Evolutionary conservation across 2,797 vertebrate genomes (phyloP), one percentile per base, ranked within the genome.

Genomic region (Mormyrus proboscirostris): DNA sequence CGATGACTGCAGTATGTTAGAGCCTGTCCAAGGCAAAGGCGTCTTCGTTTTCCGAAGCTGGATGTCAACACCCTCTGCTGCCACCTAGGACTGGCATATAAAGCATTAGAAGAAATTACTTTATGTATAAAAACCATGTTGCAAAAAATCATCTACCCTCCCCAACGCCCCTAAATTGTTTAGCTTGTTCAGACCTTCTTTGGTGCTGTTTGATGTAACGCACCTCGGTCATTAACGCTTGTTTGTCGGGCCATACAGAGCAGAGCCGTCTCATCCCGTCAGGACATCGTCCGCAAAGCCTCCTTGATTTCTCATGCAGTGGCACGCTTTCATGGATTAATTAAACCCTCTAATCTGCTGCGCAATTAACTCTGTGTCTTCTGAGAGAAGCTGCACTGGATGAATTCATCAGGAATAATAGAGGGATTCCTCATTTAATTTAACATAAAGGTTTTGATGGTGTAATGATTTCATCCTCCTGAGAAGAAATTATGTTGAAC

Each of bases 351-450:
- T 88, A 73, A 59, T 73, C 49, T 51, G 41, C 73, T 57, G 33
- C 38, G 73, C 73, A 88, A 88, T 88, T 88, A 88, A 79, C 88
- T 83, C 3, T 14, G 47, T 55, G 59, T 86, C 89, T 89, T 86
- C 47, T 53, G 83, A 55, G 83, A 53, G 55, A 73, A 50, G 59
- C 44, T 25, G 8, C 84, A 50, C 16, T 16, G 59, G 83, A 86
- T 86, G 51, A 87, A 86, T 57, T 86, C 49, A 89, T 89, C 29
- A 86, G 50, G 19, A 51, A 86, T 53, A 73, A 87, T 86, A 86
- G 47, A 50, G 89, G 84, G 84, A 86, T 86, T 87, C 29, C 19
- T 87, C 9, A 53, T 76, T 87, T 86, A 89, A 22, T 51, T 86
- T 65, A 55, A 16, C 62, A 76, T 65, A 62, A 53, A 65, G 83